Percentiles rank a stretch among this genome's conserved stretches.
phyloP scores from a whole-genome alignment of 1,140 invertebrate species.

The Capitella teleta region DNA sequence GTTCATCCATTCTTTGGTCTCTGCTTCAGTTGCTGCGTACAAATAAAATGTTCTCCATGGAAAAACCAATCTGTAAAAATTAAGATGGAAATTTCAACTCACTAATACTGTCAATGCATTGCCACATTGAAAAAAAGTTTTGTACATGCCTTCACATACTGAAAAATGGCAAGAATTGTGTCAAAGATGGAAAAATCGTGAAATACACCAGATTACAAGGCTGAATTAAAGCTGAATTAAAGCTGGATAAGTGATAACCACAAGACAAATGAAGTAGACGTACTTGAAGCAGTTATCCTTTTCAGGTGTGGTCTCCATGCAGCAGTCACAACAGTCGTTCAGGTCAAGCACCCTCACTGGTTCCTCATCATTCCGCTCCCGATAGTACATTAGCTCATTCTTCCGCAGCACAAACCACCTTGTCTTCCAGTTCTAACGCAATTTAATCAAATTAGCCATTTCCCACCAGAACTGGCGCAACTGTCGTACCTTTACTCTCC shows the following conservation, averaged over 20 bases:
- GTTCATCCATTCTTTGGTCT: slow-evolving; percentile 29
- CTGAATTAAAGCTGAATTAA: no score
- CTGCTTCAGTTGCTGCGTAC: slow-evolving; percentile 23
- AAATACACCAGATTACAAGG: no score
- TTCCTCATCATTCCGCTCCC: slow-evolving; percentile 18
- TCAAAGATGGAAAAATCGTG: no score
- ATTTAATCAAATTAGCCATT: not conserved
- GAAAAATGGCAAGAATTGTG: no score
- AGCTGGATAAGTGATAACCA: no score
- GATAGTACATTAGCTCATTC: slow-evolving; percentile 29
- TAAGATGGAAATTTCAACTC: no score
- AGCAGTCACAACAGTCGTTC: slow-evolving; percentile 26
- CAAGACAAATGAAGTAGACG: no score
- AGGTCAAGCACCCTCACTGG: slow-evolving; percentile 25
- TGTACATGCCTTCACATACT: no score
- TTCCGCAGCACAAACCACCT: slow-evolving; percentile 29
- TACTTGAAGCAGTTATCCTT: slow-evolving; percentile 10
- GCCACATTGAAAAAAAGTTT: no score
- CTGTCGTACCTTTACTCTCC: slow-evolving; percentile 26
- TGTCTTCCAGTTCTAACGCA: slow-evolving; percentile 23
- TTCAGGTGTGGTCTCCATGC: slow-evolving; percentile 10
- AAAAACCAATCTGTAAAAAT: slow-evolving; percentile 21
- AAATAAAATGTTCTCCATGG: slow-evolving; percentile 29
- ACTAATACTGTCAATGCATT: no score
- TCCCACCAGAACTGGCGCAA: no score